Conservation (phyloP, 2,113 vertebrate genomes). For the Ellobius talpinus region DNA sequence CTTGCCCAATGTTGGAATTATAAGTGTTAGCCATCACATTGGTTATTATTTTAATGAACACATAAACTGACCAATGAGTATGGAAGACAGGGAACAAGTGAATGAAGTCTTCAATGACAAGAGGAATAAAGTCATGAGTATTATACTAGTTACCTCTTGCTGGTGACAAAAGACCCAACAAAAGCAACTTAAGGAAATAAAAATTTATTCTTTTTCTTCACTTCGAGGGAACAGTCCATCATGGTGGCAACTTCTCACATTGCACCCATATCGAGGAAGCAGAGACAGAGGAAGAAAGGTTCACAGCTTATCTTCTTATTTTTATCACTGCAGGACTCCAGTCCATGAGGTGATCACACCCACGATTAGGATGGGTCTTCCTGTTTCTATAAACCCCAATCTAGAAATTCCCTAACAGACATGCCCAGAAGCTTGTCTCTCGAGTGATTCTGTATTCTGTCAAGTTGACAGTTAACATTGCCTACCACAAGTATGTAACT, state of each 20-base stretch:
- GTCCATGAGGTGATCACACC: too few species aligned
- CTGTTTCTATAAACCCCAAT: not conserved
- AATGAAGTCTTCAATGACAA: accelerated
- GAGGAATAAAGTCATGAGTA: not conserved
- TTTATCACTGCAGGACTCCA: not conserved
- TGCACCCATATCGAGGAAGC: not conserved
- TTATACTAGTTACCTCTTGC: not conserved
- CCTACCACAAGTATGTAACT: not conserved
- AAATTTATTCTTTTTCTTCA: not conserved
- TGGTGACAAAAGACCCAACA: too few species aligned
- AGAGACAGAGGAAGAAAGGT: not conserved
- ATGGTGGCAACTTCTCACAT: too few species aligned
- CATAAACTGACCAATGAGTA: not conserved
- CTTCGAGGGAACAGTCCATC: not conserved
- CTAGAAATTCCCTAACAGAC: not conserved
- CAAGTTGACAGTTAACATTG: not conserved
- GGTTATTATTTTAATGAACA: not conserved
- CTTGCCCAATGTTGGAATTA: not conserved
- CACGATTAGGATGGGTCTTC: not conserved
- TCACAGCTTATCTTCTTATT: not conserved
- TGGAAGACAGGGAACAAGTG: not conserved
- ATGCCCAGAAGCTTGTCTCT: not conserved
- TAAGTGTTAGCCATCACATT: not conserved
- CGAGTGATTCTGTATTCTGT: not conserved
- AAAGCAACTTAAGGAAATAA: too few species aligned